Conservation (phyloP, 2,113 vertebrate species). For the Xenotilapia leptura region DNA sequence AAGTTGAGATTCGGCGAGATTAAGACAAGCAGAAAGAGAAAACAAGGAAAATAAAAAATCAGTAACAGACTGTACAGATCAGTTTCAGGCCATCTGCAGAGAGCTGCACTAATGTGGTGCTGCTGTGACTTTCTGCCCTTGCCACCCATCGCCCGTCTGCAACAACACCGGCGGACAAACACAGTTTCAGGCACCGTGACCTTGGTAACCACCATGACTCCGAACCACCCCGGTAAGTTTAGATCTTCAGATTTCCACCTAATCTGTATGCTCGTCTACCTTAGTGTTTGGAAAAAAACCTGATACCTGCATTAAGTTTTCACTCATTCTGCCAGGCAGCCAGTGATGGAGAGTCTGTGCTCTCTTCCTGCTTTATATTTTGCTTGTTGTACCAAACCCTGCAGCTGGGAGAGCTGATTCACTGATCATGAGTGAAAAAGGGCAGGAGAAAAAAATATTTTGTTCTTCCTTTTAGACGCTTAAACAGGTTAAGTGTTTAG, state of each 20-base stretch:
- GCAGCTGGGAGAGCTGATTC: slow-evolving; percentile 24
- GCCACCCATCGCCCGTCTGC: slow-evolving; percentile 16
- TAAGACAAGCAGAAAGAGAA: not conserved
- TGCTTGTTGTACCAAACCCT: slow-evolving; percentile 26
- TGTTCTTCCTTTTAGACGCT: not conserved
- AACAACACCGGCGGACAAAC: slow-evolving; percentile 12
- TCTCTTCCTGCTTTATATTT: not conserved
- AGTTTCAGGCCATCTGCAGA: slow-evolving; percentile 16
- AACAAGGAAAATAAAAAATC: not conserved
- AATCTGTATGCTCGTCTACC: not conserved
- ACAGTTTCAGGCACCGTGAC: slow-evolving; percentile 32
- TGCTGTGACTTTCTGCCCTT: slow-evolving; percentile 44
- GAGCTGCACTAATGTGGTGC: not conserved
- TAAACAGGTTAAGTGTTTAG: not conserved
- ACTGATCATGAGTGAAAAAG: not conserved
- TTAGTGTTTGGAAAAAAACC: not conserved
- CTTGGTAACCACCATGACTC: not conserved
- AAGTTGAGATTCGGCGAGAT: not conserved
- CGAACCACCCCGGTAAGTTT: not conserved
- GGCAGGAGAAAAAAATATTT: not conserved
- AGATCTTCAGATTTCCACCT: not conserved
- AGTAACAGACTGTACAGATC: slow-evolving; percentile 2
- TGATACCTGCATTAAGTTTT: not conserved
- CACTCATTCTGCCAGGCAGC: not conserved
- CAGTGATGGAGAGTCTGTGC: slow-evolving; percentile 18